Evolutionary conservation across 2,113 vertebrate genomes (phyloP).

Genomic region (Vireo altiloquus): DNA sequence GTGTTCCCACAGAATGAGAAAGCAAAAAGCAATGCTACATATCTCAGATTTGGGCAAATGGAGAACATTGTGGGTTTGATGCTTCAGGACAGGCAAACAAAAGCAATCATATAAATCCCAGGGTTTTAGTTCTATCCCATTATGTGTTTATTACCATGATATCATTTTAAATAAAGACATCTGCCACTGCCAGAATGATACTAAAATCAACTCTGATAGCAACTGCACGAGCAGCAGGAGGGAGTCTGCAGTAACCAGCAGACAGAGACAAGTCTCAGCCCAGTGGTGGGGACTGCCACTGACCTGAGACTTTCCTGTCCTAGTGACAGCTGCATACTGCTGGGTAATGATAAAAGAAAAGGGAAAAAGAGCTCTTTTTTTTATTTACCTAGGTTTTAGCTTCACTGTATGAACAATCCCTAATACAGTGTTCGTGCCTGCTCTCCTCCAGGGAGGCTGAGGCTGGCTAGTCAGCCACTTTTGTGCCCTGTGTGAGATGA

Average conservation of each 20-base stretch:
- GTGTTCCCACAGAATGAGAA: not conserved
- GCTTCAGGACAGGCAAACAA: not conserved
- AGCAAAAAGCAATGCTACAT: not conserved
- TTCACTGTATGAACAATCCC: not conserved
- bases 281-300: not conserved
- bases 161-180: not conserved
- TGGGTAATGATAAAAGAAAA: not conserved
- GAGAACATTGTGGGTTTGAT: not conserved
- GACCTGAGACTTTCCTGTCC: not conserved
- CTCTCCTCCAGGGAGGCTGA: not conserved
- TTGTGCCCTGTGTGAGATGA: not conserved
- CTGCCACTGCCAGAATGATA: not conserved
- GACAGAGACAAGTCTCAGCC: not conserved
- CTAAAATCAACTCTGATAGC: not conserved
- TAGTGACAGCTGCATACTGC: not conserved
- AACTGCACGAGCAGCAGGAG: not conserved
- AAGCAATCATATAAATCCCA: not conserved
- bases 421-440: not conserved
- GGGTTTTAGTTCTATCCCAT: not conserved
- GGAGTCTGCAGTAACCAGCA: not conserved
- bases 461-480: not conserved
- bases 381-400: not conserved
- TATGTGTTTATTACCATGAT: not conserved
- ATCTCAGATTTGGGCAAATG: not conserved
- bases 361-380: fast-evolving